Evolutionary conservation across 2,888 invertebrate species (phyloP), one percentile per base, ranked within the genome.

Genomic region (Halocaridina rubra): DNA sequence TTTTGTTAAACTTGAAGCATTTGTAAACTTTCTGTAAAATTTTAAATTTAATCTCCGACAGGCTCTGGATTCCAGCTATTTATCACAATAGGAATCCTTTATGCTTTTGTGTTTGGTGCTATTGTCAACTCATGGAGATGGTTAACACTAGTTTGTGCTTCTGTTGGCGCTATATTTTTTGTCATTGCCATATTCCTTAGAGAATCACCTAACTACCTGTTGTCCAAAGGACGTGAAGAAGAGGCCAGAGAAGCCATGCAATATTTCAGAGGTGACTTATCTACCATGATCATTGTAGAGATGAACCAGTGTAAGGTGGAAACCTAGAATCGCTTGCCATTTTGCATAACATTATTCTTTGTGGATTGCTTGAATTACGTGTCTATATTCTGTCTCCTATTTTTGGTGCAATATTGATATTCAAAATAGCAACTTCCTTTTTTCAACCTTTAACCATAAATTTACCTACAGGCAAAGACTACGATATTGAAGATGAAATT

Each of bases 201-300:
- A 0, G 97, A 97, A 90, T 94, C 95, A 0, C 97, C 97, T 0
- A 93, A 94, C 84, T 95, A 93, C 89, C 92, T 94, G 53, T 91
- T 95, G 0, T 91, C 91, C 33, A 93, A 93, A 90, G 93, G 79
- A 29, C 80, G 92, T 75, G 91, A 91, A 0, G 91, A 93, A 0
- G 93, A 94, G 0, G 97, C 97, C 0, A 91, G 93, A 0, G 90
- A 92, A 0, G 92, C 95, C 3, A 91, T 97, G 87, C 91, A 93
- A 57, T 94, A 92, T 88, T 92, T 97, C 10, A 93, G 97, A 0
- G 91, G 91, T 30, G 93, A 69, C n/a, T n/a, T n/a, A n/a, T n/a
- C n/a, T 19, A 7, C 22, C 3, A 22, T 59, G 0, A 7, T 59
- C 22, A 22, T 59, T 59, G 59, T 59, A 4, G 1, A 22, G 59